Base-by-base conservation (phyloP, 2,797 vertebrate species). In the Sebastes vulpes region DNA sequence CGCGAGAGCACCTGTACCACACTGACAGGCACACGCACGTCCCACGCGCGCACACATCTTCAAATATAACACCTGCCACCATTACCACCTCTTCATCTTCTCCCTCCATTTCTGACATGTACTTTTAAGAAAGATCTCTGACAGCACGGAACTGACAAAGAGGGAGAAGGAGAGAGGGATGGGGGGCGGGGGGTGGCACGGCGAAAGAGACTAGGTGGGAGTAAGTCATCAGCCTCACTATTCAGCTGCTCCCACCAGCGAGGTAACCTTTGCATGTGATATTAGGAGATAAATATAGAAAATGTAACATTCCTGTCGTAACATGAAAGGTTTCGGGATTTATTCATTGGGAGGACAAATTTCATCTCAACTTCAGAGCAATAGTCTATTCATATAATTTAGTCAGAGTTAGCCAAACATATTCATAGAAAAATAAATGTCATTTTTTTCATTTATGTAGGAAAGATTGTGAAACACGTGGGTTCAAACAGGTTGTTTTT, bases 51-150 rank as follows among this genome's bases (percentile, higher is more conserved):
- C 75, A 65, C 79, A 78, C 70, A 61, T 4, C 65, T 78, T 89
- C 81, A 90, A 84, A 89, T 77, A 87, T 84, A 86, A 81, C 89
- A 90, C 89, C 81, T 92, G 90, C 90, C 84, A 84, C 82, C 73
- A 92, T 92, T 89, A 94, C 83, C 74, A 88, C 82, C 86, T 90
- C 90, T 88, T 93, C 89, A 94, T 94, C 89, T 81, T 78, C 82
- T 79, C 72, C 77, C 69, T 88, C 84, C 59, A 77, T 91, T 87
- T 88, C 72, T 91, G 90, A 93, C 86, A 77, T 76, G 72, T 79
- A 86, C 80, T 90, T 89, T 93, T 85, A 86, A 82, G 79, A 87
- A 61, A 82, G 72, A 85, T 81, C 63, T 85, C 38, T 87, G 84
- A 89, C 83, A 91, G 87, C 77, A 50, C 82, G 69, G 65, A 85